phyloP scores from a whole-genome alignment of 2,113 vertebrate genomes.

The Triplophysa rosa region DNA sequence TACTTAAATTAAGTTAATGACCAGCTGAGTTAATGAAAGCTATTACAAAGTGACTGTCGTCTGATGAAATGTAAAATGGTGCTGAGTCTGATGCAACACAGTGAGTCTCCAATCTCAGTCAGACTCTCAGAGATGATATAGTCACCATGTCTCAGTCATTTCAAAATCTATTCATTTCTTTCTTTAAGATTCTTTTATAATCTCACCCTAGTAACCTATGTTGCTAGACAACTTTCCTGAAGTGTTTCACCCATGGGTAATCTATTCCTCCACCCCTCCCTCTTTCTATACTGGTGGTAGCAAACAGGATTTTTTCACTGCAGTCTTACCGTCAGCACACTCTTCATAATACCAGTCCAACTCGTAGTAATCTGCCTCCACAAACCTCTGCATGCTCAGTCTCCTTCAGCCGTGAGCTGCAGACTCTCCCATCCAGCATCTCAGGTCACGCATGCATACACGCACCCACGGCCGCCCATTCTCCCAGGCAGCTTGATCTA shows the following conservation, averaged over 20 bases:
- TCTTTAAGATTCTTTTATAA: not conserved
- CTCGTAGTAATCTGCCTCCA: slow-evolving; percentile 96
- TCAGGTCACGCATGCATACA: slow-evolving; percentile 67
- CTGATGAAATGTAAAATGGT: slow-evolving; percentile 20
- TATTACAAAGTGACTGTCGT: not conserved
- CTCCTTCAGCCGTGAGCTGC: slow-evolving; percentile 66
- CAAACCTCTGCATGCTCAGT: slow-evolving; percentile 97
- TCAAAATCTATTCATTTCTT: not conserved
- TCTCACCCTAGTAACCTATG: not conserved
- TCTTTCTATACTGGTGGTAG: not conserved
- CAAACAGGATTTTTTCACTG: not conserved
- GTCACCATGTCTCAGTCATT: not conserved
- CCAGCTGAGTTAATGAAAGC: no score
- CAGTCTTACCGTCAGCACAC: slow-evolving; percentile 91
- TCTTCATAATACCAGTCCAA: slow-evolving; percentile 99
- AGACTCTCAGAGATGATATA: not conserved
- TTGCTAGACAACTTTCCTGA: not conserved
- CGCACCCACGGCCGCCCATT: slow-evolving; percentile 42
- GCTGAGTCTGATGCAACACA: slow-evolving; percentile 52
- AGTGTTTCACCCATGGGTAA: not conserved
- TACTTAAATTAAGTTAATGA: no score
- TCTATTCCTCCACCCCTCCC: not conserved
- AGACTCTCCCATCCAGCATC: slow-evolving; percentile 62
- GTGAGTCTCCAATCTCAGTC: not conserved
- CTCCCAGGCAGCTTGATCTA: slow-evolving; percentile 17